Evolutionary conservation across 2,888 invertebrate species (phyloP).

Genomic region (Pristionchus entomophagus): DNA sequence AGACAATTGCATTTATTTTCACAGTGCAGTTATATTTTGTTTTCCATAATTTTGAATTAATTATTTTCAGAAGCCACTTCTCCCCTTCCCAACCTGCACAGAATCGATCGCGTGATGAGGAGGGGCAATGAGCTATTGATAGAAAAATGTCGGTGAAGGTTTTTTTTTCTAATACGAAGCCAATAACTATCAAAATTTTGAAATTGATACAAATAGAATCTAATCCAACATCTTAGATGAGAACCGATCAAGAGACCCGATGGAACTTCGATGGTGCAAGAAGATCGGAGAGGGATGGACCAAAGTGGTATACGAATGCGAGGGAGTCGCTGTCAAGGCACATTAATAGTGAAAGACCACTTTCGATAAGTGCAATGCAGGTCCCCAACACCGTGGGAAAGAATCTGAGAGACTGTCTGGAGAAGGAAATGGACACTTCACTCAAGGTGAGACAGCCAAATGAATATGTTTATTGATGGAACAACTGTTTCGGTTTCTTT

Average conservation of each 20-base stretch:
- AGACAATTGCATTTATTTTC: neutral
- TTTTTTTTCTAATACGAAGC: neutral
- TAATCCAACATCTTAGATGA: neutral
- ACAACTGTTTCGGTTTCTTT: too few relatives aligned
- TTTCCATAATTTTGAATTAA: neutral
- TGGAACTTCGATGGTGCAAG: neutral
- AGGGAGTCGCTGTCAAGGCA: slow-evolving; percentile 37
- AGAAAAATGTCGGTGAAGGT: neutral
- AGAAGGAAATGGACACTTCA: neutral
- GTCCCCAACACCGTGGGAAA: neutral
- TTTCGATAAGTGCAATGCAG: neutral
- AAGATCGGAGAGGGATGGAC: slow-evolving; percentile 45
- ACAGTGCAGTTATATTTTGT: neutral
- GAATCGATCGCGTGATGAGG: slow-evolving; percentile 12
- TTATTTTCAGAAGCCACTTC: neutral
- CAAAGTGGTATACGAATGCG: slow-evolving; percentile 20
- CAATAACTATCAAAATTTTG: too few relatives aligned
- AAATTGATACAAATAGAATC: neutral
- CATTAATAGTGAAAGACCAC: neutral
- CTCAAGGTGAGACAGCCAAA: neutral
- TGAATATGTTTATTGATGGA: too few relatives aligned
- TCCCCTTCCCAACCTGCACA: neutral
- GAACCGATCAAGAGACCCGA: neutral
- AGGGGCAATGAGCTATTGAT: neutral
- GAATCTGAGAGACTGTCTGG: slow-evolving; percentile 14